Conservation (phyloP, 1,140 invertebrate species). For the Orius laevigatus region DNA sequence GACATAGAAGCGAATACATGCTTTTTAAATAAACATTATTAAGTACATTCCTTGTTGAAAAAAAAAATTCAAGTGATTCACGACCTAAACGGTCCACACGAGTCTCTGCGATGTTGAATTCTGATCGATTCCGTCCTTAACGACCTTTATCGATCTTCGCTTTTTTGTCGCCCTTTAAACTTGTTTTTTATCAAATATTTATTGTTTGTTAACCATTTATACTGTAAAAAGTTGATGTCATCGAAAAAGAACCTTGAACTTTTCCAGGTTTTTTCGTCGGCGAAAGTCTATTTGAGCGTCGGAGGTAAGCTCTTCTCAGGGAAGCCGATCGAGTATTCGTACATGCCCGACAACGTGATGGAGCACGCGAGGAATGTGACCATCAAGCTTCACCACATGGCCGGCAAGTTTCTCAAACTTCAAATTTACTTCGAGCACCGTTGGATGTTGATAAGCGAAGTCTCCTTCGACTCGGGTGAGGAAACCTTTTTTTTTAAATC, state of each 20-base stretch:
- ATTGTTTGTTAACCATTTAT: too few relatives aligned
- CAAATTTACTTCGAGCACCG: conserved; percentile 67
- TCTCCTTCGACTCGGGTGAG: conserved; percentile 62
- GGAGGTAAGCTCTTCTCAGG: conserved; percentile 46
- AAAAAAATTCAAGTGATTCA: too few relatives aligned
- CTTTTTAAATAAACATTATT: too few relatives aligned
- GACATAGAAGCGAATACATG: too few relatives aligned
- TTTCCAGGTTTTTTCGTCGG: conserved; percentile 45
- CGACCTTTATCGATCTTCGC: not conserved
- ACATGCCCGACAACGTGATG: conserved; percentile 62
- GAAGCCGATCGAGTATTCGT: conserved; percentile 48
- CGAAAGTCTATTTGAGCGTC: conserved; percentile 52
- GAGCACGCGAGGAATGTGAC: conserved; percentile 70
- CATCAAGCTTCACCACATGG: conserved; percentile 59
- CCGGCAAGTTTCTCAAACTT: conserved; percentile 58
- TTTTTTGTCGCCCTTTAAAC: not conserved
- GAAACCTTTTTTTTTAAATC: conserved; percentile 8
- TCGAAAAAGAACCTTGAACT: not conserved
- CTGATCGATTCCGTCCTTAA: too few relatives aligned
- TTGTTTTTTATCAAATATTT: not conserved
- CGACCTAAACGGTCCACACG: too few relatives aligned
- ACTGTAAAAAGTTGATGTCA: too few relatives aligned
- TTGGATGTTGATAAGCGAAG: conserved; percentile 80
- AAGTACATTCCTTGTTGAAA: too few relatives aligned
- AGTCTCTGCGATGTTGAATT: too few relatives aligned